Evolutionary conservation across 2,797 vertebrate genomes (phyloP), one percentile per base, ranked within the genome.

Genomic region (Enteromius anoplus): DNA sequence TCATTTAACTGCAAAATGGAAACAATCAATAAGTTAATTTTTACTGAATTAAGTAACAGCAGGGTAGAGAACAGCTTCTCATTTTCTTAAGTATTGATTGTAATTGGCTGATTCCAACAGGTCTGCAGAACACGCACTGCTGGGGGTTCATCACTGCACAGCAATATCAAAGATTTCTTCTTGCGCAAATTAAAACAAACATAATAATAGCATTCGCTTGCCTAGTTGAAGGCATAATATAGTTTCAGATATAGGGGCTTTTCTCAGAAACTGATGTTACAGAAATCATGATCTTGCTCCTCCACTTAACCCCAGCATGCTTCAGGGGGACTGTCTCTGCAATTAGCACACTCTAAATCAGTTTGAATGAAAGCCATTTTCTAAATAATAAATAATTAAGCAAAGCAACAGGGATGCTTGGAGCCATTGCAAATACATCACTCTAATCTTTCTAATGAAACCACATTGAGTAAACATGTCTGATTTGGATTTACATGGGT

Each of bases 71-170:
- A 83, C 53, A 69, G 81, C 64, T 37, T 70, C 65, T 83, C 40
- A 83, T 49, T 83, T 69, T 77, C 64, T 83, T 77, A 77, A 70
- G 73, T 69, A 77, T 83, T 83, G 81, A 77, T 83, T 83, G 26
- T 83, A 83, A 83, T 70, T 77, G 73, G 65, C n/a, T 62, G 73
- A 77, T 70, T 66, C 51, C 51, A 70, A 70, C 65, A 83, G 65
- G 53, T 77, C 37, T 83, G 53, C 60, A 55, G 26, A 26, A n/a
- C 40, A 68, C 71, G 3, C 73, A 2, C 81, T 77, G 81, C 64
- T 70, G 73, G 73, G 23, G 65, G 29, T 83, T 77, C 64, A 69
- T 77, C 65, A 70, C 51, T 23, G 65, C 37, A 37, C 64, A 32
- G 37, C 73, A 26, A 53, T 69, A 70, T 47, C 19, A 58, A 77